phyloP scores from a whole-genome alignment of 2,888 invertebrate species.

The Drosophila tripunctata region DNA sequence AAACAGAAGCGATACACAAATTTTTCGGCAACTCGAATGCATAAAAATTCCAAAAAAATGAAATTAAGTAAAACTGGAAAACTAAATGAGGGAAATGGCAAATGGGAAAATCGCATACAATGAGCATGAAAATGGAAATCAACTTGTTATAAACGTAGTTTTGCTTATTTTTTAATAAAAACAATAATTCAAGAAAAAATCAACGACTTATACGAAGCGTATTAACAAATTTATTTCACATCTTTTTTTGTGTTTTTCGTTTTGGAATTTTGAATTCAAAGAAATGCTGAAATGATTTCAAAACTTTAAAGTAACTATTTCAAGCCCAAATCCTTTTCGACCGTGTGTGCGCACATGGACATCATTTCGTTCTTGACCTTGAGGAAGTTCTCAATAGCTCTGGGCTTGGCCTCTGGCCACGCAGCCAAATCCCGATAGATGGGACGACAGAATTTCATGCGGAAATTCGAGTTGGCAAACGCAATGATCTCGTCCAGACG shows the following conservation, averaged over 20 bases:
- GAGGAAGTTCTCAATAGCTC: slow-evolving; percentile 90
- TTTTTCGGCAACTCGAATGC: slow-evolving; percentile 57
- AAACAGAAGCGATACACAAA: slow-evolving; percentile 22
- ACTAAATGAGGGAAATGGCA: slow-evolving; percentile 30
- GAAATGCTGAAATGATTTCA: slow-evolving; percentile 20
- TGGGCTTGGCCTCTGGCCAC: slow-evolving; percentile 90
- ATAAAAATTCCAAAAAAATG: slow-evolving; percentile 38
- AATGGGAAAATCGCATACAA: slow-evolving; percentile 51
- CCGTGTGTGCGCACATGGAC: slow-evolving; percentile 90
- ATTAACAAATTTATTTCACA: slow-evolving; percentile 25
- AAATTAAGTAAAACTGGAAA: no score
- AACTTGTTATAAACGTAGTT: slow-evolving; percentile 84
- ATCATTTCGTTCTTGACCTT: slow-evolving; percentile 91
- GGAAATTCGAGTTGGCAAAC: slow-evolving; percentile 93
- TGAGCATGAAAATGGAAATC: slow-evolving; percentile 80
- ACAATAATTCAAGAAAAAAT: slow-evolving; percentile 73
- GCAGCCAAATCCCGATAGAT: slow-evolving; percentile 92
- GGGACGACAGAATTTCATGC: slow-evolving; percentile 96
- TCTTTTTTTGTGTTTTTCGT: neutral
- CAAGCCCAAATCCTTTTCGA: slow-evolving; percentile 89
- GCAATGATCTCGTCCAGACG: slow-evolving; percentile 88
- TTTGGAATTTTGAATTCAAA: slow-evolving; percentile 5
- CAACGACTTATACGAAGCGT: neutral
- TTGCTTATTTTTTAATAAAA: slow-evolving; percentile 84
- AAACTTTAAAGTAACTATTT: slow-evolving; percentile 60